Base-by-base conservation (phyloP, 92 coral and sea anemone species). In the Metridium senile region DNA sequence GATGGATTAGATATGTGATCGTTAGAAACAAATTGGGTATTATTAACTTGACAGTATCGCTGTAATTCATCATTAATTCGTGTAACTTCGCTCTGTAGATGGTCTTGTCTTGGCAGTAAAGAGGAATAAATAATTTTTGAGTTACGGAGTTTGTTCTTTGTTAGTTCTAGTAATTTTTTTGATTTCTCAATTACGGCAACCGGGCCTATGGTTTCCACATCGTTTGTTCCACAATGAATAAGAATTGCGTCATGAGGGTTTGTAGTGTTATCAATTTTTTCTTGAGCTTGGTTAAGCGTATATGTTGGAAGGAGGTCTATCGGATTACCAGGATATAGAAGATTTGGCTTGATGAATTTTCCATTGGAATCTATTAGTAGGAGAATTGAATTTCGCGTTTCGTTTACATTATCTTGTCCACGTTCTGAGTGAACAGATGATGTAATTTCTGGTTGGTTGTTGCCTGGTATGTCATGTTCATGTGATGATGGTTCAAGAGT, bases 141-240 rank as follows among this genome's bases (percentile, higher is more conserved):
- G 1, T 47, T 9, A 9, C 76, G 58, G 30, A 66, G 74, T 34
- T 62, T 46, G 4, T 52, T 33, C 45, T 10, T 74, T 39, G 81
- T 33, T 11, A 71, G 21, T 23, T 52, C 68, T 4, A 75, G 22
- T 17, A 74, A 18, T 33, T 70, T 27, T 66, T 74, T 74, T 13
- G 26, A 53, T 46, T 74, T 66, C 17, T 66, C 35, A 16, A 74
- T 74, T 57, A 82, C 61, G 31, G 51, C 26, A 34, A 66, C 86
- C 10, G 57, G 62, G 23, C 68, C 58, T 45, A 43, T 35, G 20
- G 23, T 26, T 29, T 74, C 81, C 35, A 82, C 21, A 29, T 82
- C 81, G 61, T 82, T 82, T n/a, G 87, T 82, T 11, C 87, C 87
- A 51, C 81, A 74, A 64, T 82, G 86, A 67, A 82, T 74, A 39